Base-by-base conservation (phyloP, 2,113 vertebrate species). In the Archocentrus centrarchus region DNA sequence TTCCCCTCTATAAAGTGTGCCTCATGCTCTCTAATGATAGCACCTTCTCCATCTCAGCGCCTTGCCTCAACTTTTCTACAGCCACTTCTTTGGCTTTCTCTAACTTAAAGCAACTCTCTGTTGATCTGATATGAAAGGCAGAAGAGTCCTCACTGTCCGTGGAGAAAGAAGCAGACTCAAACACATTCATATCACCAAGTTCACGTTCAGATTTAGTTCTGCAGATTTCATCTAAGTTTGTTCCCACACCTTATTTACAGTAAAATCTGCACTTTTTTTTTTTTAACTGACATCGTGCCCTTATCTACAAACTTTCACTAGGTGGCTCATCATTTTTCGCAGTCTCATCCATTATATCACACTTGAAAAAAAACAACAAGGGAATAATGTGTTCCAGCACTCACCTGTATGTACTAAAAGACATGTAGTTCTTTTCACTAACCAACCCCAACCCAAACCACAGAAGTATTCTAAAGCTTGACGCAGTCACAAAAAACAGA, bases 71-170 rank as follows among this genome's bases (percentile, higher is more conserved):
- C 11, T 13, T 73, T 20, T 73, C 27, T 73, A 47, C 11, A 32
- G 44, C 27, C 47, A 50, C 66, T 70, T 70, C 66, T 70, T 70
- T 70, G 66, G 47, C 66, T 53, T 73, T 27, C 27, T 73, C 66
- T 0, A 17, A 70, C 41, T 70, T 53, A 17, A 53, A 53, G 44
- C 24, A 73, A 11, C 66, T 73, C 27, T 73, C 24, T 1, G 0
- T 47, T 73, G 44, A 9, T 32, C 6, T 55, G 44, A 55, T 35
- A 32, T 73, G 24, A 55, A 73, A 73, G 47, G 27, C 47, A 50
- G 15, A 50, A 50, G 6, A 64, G 27, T 73, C 47, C 27, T 73
- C 68, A 35, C 44, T 70, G 66, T 70, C 66, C 44, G 50, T 24
- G 7, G 44, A 70, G 2, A 18, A 55, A 5, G 47, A 73, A 53